phyloP scores from a whole-genome alignment of 2,113 vertebrate genomes.

The Cephalopholis sonnerati region DNA sequence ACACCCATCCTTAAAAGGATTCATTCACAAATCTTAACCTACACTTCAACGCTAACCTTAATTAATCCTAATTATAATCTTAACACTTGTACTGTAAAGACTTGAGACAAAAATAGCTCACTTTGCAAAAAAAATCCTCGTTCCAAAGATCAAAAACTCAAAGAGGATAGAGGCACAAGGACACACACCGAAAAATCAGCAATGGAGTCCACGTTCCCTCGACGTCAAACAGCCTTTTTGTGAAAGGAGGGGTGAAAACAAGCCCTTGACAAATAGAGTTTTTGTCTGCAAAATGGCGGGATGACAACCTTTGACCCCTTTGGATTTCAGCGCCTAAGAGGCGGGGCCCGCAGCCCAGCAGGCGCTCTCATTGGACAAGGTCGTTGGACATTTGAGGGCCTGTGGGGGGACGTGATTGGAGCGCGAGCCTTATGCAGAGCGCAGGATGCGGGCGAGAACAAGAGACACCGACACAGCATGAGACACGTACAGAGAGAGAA shows the following conservation, averaged over 20 bases:
- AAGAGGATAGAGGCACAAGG: not conserved
- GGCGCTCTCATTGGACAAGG: constrained; percentile 66
- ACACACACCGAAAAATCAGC: constrained; percentile 11
- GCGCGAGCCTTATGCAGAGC: constrained; percentile 30
- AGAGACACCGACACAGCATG: constrained; percentile 62
- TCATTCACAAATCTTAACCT: not conserved
- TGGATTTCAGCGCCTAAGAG: constrained; percentile 18
- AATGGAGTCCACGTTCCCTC: not conserved
- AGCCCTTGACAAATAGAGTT: constrained; percentile 4
- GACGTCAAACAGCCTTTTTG: not conserved
- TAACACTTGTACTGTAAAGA: not conserved
- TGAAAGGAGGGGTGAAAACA: not conserved
- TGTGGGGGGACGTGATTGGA: constrained; percentile 51
- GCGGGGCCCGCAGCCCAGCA: constrained; percentile 25
- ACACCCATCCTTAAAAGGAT: not conserved
- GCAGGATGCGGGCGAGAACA: constrained; percentile 58
- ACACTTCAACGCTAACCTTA: too few relatives aligned
- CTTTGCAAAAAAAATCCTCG: not conserved
- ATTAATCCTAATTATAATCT: not conserved
- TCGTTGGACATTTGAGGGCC: constrained; percentile 54
- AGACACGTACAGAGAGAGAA: constrained; percentile 38
- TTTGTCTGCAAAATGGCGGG: constrained; percentile 24
- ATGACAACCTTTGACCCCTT: constrained; percentile 59
- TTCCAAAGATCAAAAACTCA: not conserved
- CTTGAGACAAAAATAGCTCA: not conserved